A percentile compares a stretch with the other conserved stretches of the same genome.
Evolutionary conservation across 2,113 vertebrate genomes (phyloP).

Genomic region (Cyanistes caeruleus): DNA sequence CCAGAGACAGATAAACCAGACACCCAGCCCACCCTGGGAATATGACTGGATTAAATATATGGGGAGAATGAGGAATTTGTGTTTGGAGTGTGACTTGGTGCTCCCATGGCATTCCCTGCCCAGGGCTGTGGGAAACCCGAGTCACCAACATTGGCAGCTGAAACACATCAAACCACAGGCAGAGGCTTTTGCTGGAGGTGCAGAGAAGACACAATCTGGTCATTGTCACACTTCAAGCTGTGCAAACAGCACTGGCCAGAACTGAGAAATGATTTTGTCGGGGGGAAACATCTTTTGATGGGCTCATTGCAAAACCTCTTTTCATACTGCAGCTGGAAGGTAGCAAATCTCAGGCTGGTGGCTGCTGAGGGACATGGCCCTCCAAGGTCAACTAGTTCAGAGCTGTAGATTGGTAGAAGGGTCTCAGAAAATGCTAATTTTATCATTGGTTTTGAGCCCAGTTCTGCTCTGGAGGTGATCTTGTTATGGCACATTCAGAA

Average conservation of each 20-base stretch:
- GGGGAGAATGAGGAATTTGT: background rate
- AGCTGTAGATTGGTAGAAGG: background rate
- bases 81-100: background rate
- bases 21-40: background rate
- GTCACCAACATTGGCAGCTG: accelerated
- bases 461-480: background rate
- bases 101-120: background rate
- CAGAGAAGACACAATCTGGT: background rate
- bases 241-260: background rate
- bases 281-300: background rate
- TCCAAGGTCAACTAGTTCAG: background rate
- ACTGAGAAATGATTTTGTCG: background rate
- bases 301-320: background rate
- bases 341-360: background rate
- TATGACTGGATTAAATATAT: accelerated
- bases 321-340: background rate
- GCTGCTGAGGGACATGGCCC: background rate
- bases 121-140: background rate
- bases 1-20: background rate
- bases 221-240: background rate
- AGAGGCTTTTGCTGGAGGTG: background rate
- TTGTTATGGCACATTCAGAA: accelerated
- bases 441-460: background rate
- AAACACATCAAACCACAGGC: accelerated
- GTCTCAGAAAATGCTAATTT: background rate